Evolutionary conservation across 2,888 invertebrate species (phyloP).

Genomic region (Teleogryllus oceanicus): DNA sequence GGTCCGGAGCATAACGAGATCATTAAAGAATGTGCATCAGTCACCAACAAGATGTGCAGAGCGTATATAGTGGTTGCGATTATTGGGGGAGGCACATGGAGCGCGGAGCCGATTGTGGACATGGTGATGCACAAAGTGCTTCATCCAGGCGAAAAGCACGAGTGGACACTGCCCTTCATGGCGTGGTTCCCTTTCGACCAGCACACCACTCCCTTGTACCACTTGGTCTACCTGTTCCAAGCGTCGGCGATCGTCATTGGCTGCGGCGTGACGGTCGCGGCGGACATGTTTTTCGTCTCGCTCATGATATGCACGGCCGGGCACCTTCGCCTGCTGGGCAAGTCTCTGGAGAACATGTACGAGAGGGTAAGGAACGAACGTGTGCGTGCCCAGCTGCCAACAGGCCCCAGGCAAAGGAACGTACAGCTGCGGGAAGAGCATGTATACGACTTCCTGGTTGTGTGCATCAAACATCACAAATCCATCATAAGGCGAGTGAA

Average conservation of each 20-base stretch:
- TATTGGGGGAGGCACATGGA: not conserved
- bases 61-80: not conserved
- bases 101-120: not conserved
- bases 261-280: not conserved
- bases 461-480: conserved; percentile 1
- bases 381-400: not conserved
- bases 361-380: not conserved
- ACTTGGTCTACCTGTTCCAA: not conserved
- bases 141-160: not conserved
- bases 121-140: not conserved
- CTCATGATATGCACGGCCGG: not conserved
- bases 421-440: not conserved
- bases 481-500: not conserved
- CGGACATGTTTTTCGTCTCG: not conserved
- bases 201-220: not conserved
- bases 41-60: not conserved
- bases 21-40: not conserved
- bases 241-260: not conserved
- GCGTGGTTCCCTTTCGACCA: not conserved
- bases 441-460: not conserved
- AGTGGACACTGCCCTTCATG: not conserved
- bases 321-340: not conserved
- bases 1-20: not conserved
- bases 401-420: not conserved
- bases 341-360: not conserved